phyloP scores from a whole-genome alignment of 1,140 invertebrate species.

The Heliconius hewitsoni region DNA sequence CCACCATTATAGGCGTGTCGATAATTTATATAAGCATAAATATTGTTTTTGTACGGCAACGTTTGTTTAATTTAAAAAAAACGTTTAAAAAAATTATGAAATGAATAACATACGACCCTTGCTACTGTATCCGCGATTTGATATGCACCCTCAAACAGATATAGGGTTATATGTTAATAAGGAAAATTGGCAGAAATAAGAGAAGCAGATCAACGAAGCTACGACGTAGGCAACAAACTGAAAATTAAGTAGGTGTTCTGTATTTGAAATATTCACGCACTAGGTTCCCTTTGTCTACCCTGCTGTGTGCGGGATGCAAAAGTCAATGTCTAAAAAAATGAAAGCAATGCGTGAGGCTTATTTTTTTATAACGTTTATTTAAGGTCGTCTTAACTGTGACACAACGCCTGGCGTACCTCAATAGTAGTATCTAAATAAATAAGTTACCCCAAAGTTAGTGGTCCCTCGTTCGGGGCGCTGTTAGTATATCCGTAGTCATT shows the following conservation, averaged over 20 bases:
- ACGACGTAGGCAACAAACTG: background rate
- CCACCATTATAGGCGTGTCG: too few species aligned
- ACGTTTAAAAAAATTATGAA: background rate
- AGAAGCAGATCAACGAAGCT: background rate
- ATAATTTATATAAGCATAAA: too few species aligned
- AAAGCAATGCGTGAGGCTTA: too few species aligned
- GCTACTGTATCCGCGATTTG: background rate
- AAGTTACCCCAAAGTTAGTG: background rate
- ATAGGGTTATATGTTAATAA: background rate
- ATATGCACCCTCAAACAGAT: background rate
- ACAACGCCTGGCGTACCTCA: background rate
- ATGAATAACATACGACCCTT: background rate
- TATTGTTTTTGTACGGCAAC: too few species aligned
- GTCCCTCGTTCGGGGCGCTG: constrained; percentile 16
- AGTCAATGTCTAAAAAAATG: too few species aligned
- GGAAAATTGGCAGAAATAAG: background rate
- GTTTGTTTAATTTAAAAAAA: too few species aligned
- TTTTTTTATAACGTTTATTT: background rate
- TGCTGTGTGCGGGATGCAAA: too few species aligned
- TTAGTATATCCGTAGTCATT: background rate
- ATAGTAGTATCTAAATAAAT: constrained; percentile 7
- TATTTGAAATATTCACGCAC: background rate
- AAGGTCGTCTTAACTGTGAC: background rate
- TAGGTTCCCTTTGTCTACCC: too few species aligned
- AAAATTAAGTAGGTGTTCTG: background rate